phyloP scores from a whole-genome alignment of 2,888 invertebrate species.

The Entomobrya proxima region DNA sequence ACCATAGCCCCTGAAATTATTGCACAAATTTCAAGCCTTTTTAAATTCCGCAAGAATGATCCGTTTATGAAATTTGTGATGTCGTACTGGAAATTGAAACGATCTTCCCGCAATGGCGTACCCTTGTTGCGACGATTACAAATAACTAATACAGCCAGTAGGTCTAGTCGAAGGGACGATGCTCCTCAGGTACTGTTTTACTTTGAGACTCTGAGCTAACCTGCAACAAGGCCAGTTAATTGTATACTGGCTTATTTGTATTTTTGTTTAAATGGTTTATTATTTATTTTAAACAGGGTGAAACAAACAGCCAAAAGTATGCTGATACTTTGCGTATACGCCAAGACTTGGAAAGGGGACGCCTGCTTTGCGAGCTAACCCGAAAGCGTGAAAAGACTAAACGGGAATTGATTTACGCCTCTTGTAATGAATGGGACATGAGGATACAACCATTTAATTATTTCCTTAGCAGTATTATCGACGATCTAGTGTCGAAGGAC shows the following conservation, averaged over 20 bases:
- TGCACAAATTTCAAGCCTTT: slow-evolving; percentile 89
- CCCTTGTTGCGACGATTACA: slow-evolving; percentile 92
- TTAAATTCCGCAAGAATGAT: slow-evolving; percentile 85
- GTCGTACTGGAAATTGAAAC: slow-evolving; percentile 97
- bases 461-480: slow-evolving; percentile 86
- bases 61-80: slow-evolving; percentile 92
- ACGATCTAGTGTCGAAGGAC: slow-evolving; percentile 87
- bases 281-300: slow-evolving; percentile 39
- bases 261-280: too few relatives aligned
- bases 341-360: slow-evolving; percentile 94
- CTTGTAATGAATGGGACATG: slow-evolving; percentile 88
- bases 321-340: slow-evolving; percentile 96
- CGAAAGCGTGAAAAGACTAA: slow-evolving; percentile 97
- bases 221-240: too few relatives aligned
- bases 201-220: too few relatives aligned
- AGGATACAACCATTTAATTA: slow-evolving; percentile 89
- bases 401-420: slow-evolving; percentile 88
- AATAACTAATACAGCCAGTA: slow-evolving; percentile 77
- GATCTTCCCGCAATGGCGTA: slow-evolving; percentile 96
- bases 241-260: neutral
- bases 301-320: slow-evolving; percentile 45
- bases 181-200: slow-evolving; percentile 37
- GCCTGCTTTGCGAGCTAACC: slow-evolving; percentile 94
- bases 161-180: slow-evolving; percentile 45
- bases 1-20: slow-evolving; percentile 93